A percentile compares a stretch with the other conserved stretches of the same genome.
phyloP scores from a whole-genome alignment of 2,888 invertebrate species.

The Hemaris fuciformis region DNA sequence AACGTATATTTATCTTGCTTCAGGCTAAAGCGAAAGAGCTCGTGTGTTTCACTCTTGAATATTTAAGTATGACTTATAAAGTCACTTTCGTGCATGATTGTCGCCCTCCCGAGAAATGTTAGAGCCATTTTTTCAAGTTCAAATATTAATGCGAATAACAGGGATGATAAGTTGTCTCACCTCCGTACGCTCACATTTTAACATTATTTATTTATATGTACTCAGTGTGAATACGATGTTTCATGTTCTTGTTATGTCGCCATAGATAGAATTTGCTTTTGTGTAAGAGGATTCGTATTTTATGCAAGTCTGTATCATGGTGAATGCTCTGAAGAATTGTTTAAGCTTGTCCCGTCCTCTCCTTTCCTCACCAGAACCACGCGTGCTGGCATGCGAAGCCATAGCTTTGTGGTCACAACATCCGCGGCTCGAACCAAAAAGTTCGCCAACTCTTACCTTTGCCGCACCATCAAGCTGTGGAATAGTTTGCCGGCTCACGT shows the following conservation, averaged over 20 bases:
- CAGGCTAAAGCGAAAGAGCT: not conserved
- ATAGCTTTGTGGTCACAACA: too few relatives aligned
- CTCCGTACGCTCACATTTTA: constrained; percentile 8
- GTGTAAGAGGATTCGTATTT: not conserved
- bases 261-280: not conserved
- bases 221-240: not conserved
- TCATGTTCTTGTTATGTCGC: not conserved
- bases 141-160: constrained; percentile 12
- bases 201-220: constrained; percentile 10
- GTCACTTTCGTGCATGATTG: constrained; percentile 4
- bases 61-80: constrained; percentile 8
- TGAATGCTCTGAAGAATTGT: too few relatives aligned
- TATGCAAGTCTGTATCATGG: too few relatives aligned
- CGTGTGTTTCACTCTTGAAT: not conserved
- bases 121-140: constrained; percentile 13
- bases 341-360: too few relatives aligned
- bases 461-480: too few relatives aligned
- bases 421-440: too few relatives aligned
- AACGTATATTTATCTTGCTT: not conserved
- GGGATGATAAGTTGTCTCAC: constrained; percentile 6
- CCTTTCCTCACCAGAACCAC: too few relatives aligned
- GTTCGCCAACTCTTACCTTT: too few relatives aligned
- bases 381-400: too few relatives aligned
- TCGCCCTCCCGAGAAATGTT: constrained; percentile 1
- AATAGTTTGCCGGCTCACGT: too few relatives aligned